Evolutionary conservation across 2,888 invertebrate genomes (phyloP).

Genomic region (Periphyllus acericola): DNA sequence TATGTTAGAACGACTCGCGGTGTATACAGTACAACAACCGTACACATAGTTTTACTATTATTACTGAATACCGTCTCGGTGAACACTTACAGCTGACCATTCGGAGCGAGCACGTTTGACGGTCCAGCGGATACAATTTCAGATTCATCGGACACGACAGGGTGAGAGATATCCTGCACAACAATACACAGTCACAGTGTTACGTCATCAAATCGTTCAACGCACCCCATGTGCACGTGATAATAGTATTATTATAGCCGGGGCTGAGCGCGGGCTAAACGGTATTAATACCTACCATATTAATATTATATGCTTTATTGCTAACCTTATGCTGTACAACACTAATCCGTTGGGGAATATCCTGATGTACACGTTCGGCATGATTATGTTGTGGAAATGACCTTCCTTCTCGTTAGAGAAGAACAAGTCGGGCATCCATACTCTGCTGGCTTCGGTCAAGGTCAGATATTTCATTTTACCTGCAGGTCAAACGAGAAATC

Average conservation of each 20-base stretch:
- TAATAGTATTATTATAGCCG: too few relatives aligned
- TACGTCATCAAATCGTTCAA: not conserved
- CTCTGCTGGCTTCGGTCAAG: conserved; percentile 91
- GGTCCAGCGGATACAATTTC: conserved; percentile 94
- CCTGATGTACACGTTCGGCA: conserved; percentile 97
- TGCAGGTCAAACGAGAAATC: conserved; percentile 65
- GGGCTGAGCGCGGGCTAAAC: too few relatives aligned
- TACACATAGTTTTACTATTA: too few relatives aligned
- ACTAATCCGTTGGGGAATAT: conserved; percentile 95
- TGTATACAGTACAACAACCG: too few relatives aligned
- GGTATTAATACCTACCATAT: too few relatives aligned
- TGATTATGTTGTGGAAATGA: conserved; percentile 96
- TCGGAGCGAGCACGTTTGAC: conserved; percentile 91
- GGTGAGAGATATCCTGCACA: conserved; percentile 88
- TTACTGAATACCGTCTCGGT: not conserved
- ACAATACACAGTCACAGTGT: conserved; percentile 34
- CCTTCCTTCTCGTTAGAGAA: conserved; percentile 98
- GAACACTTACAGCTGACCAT: conserved; percentile 95
- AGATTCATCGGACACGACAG: conserved; percentile 98
- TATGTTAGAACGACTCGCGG: not conserved
- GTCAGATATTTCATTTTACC: conserved; percentile 91
- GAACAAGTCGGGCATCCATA: conserved; percentile 99
- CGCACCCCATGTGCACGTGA: not conserved
- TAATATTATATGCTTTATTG: not conserved
- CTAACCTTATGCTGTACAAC: conserved; percentile 90